Evolutionary conservation across 1,140 invertebrate genomes (phyloP), one percentile per base, ranked within the genome.

Genomic region (Drosophila watanabei): DNA sequence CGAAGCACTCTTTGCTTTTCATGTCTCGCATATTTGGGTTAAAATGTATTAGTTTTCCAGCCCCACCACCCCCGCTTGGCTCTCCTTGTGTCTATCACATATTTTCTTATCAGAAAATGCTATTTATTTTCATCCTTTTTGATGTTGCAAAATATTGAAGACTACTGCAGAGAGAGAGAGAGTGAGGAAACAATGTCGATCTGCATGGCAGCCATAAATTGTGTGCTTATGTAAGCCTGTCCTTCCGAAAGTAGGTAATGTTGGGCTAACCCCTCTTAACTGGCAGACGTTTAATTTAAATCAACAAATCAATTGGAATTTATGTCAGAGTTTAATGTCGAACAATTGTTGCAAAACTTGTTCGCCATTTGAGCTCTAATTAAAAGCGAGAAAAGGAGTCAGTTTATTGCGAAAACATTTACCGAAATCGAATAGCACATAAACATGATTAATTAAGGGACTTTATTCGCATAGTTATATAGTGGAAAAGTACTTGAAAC

Each of bases 71-170:
- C 10, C 30, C 51, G 16, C 18, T 16, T 13, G 54, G 7, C 10
- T 11, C 14, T 11, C 14, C 28, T 35, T 45, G 30, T 59, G 49
- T 49, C 59, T 52, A 64, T 48, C 68, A 84, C 80, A 83, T 80
- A 84, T 71, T 83, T 79, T 83, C 69, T 66, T 79, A 83, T 83
- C 80, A 51, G 66, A 84, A 83, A 83, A 83, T 83, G 61, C 81
- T 84, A 83, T 83, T 83, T 83, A 83, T 84, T 83, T 66, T 57
- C 79, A 83, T 76, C 79, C 81, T 57, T 83, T 83, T 83, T 83
- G 76, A 83, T 84, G 81, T 84, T 80, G 61, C 64, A 69, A 69
- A 71, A 71, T 69, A 69, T 71, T 69, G 68, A 69, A 68, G 63
- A 68, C 68, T 52, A 66, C 30, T 54, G 61, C 61, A 10, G 5